Base-by-base conservation (phyloP, 2,888 invertebrate species). In the Aricia artaxerxes region DNA sequence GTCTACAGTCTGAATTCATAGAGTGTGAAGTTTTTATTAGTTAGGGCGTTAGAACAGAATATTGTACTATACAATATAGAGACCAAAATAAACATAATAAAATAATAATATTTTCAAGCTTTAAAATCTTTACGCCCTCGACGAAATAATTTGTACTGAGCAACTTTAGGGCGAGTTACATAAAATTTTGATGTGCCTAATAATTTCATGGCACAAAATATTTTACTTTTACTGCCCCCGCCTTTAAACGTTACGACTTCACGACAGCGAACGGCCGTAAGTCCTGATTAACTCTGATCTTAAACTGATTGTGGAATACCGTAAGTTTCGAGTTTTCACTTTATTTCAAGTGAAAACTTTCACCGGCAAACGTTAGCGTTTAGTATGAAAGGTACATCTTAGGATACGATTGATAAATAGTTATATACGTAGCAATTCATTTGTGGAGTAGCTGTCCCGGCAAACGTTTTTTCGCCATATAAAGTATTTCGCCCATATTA, bases 151-250 rank as follows among this genome's bases (percentile, higher is more conserved):
- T 69, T 69, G 69, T 69, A 57, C 5, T 38, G 38, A 69, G 69
- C 64, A 64, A 24, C 31, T 69, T 13, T 35, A 69, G 69, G 4
- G 35, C 16, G 31, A 64, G 69, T 69, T 35, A 31, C 69, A 69
- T 69, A 69, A 69, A 38, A 69, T 69, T 35, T 69, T 69, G 69
- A 69, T 69, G 9, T n/a, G n/a, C n/a, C 40, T 44, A 73, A 73
- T 73, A 73, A 73, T 40, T 73, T 73, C 40, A 73, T 40, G 40
- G 13, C 38, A 73, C n/a, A 44, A 73, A 44, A 73, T 73, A 73
- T 73, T 73, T 73, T 44, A 73, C 73, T 73, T 73, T 73, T 44
- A 73, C 73, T 73, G 44, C 24, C 44, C 44, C 24, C 38, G n/a
- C 40, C n/a, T 24, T 40, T 73, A 40, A 44, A 73, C n/a, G 44